Base-by-base conservation (phyloP, 2,888 invertebrate genomes). In the Heliconius sara region DNA sequence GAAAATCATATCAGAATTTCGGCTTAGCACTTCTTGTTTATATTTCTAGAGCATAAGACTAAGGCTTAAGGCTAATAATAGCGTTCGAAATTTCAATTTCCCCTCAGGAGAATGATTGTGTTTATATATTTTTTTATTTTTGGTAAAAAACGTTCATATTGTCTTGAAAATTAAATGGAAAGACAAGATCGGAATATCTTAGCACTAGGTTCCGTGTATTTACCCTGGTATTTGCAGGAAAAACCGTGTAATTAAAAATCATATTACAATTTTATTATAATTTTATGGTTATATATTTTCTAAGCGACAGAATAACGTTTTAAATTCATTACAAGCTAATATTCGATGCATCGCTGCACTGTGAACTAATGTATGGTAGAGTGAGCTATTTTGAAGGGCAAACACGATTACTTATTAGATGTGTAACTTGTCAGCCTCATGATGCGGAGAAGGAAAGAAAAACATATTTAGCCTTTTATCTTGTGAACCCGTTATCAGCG, bases 311-410 rank as follows among this genome's bases (percentile, higher is more conserved):
- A n/a, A 9, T 60, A n/a, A 60, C 9, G 3, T 9, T 60, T 60
- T 60, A 60, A 60, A 60, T 60, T 60, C n/a, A n/a, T 60, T 60
- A 60, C n/a, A n/a, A n/a, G n/a, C n/a, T 10, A 60, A n/a, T 60
- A 39, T n/a, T 22, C n/a, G 60, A 60, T 60, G n/a, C 60, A 60
- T 60, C n/a, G 60, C n/a, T 60, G n/a, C 60, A 60, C n/a, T 60
- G 9, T 60, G n/a, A 10, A 9, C n/a, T 22, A n/a, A n/a, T 60
- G n/a, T n/a, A 12, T 10, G 60, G 60, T 60, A 57, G 7, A 57
- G 22, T 57, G 22, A 60, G n/a, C 9, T n/a, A 60, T 60, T 60
- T 47, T 47, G n/a, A 1, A 47, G 47, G 47, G 47, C 5, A 47
- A 16, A 47, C 16, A 4, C 16, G 47, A 47, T 47, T 16, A 47